Conservation (phyloP, 2,113 vertebrate species). For the Engraulis encrasicolus region DNA sequence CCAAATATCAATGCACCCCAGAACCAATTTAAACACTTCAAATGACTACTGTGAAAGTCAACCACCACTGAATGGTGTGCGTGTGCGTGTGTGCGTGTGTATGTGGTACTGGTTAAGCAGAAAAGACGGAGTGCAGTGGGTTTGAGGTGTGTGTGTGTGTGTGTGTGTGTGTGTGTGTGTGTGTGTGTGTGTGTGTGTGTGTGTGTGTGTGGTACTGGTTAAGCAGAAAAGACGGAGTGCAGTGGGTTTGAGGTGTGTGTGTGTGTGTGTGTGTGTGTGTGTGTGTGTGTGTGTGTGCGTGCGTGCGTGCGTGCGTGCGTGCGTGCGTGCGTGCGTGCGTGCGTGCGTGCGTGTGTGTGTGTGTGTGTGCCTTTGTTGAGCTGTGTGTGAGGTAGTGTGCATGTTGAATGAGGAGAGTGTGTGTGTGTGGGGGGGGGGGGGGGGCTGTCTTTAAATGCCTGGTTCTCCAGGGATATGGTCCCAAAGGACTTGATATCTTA, state of each 20-base stretch:
- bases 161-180: slow-evolving; percentile 22
- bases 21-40: slow-evolving; percentile 97
- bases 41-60: slow-evolving; percentile 82
- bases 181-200: neutral
- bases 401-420: too few species aligned
- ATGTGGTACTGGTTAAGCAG: slow-evolving; percentile 31
- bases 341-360: slow-evolving; percentile 22
- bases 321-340: slow-evolving; percentile 53
- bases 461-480: too few species aligned
- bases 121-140: slow-evolving; percentile 44
- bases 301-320: slow-evolving; percentile 3
- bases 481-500: too few species aligned
- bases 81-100: neutral
- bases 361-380: too few species aligned
- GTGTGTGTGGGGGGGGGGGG: too few species aligned
- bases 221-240: too few species aligned
- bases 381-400: too few species aligned
- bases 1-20: slow-evolving; percentile 91
- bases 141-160: slow-evolving; percentile 60
- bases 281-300: neutral
- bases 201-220: slow-evolving; percentile 35
- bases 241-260: slow-evolving; percentile 66
- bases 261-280: slow-evolving; percentile 27
- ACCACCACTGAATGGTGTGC: neutral
- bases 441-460: too few species aligned